phyloP scores from a whole-genome alignment of 2,888 invertebrate genomes.

The Caenorhabditis macrosperma region DNA sequence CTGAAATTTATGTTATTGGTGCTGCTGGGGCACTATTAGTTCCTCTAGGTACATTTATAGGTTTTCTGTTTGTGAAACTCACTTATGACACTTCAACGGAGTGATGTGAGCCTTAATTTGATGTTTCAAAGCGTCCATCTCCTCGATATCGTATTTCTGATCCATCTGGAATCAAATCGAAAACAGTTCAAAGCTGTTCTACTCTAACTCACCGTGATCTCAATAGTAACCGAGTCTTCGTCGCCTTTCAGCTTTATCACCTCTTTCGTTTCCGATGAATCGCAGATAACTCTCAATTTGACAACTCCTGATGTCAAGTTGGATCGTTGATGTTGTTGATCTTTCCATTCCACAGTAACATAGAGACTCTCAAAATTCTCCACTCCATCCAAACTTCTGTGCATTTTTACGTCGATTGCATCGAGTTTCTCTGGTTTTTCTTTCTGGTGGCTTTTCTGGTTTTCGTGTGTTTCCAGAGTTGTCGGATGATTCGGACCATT shows the following conservation, averaged over 20 bases:
- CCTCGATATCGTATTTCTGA: conserved; percentile 75
- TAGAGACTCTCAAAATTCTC: conserved; percentile 66
- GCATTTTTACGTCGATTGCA: conserved; percentile 59
- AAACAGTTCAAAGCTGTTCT: background rate
- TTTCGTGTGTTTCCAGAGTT: too few species aligned
- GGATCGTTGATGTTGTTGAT: conserved; percentile 17
- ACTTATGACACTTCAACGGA: conserved; percentile 76
- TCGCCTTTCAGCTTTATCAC: conserved; percentile 57
- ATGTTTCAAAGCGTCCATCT: conserved; percentile 67
- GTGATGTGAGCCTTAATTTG: conserved; percentile 76
- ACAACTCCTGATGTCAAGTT: conserved; percentile 57
- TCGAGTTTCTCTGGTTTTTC: background rate
- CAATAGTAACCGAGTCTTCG: conserved; percentile 67
- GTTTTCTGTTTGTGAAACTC: background rate
- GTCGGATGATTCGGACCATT: background rate
- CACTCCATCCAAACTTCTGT: conserved; percentile 62
- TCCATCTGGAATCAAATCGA: conserved; percentile 71
- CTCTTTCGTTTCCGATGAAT: conserved; percentile 62
- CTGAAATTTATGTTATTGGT: too few species aligned
- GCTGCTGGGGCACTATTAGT: too few species aligned
- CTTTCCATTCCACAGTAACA: conserved; percentile 63
- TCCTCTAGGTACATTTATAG: too few species aligned
- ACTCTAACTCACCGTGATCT: conserved; percentile 61
- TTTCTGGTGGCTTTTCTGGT: too few species aligned
- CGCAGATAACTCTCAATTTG: conserved; percentile 63